Conservation (phyloP, 2,797 vertebrate genomes). For the Esox masquinongy region DNA sequence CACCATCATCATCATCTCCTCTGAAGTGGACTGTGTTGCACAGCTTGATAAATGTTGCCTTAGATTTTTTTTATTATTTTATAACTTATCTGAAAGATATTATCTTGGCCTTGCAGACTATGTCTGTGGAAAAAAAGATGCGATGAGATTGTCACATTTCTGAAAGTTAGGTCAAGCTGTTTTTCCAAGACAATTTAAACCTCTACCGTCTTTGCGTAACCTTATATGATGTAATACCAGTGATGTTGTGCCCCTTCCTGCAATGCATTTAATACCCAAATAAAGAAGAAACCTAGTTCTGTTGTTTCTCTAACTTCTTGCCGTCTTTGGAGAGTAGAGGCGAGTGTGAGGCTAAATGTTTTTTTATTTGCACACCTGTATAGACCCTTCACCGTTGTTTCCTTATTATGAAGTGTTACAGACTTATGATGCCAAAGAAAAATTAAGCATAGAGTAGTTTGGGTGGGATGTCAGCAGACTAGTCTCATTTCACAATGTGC, state of each 20-base stretch:
- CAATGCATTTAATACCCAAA: conserved; percentile 46
- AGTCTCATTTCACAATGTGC: too few species aligned
- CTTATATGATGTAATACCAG: conserved; percentile 27
- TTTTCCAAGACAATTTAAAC: conserved; percentile 40
- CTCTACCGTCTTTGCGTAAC: conserved; percentile 39
- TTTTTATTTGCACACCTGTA: too few species aligned
- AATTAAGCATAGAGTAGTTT: too few species aligned
- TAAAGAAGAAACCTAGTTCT: conserved; percentile 53
- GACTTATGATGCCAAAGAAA: too few species aligned
- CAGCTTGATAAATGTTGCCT: conserved; percentile 67
- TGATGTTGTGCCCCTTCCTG: conserved; percentile 26
- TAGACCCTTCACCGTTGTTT: too few species aligned
- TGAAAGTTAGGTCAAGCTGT: conserved; percentile 54
- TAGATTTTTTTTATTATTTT: conserved; percentile 55
- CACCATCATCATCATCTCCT: conserved; percentile 22
- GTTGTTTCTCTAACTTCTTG: neutral
- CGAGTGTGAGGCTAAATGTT: too few species aligned
- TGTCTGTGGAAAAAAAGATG: conserved; percentile 20
- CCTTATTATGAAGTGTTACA: too few species aligned
- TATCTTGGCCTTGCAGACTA: conserved; percentile 34
- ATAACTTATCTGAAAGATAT: conserved; percentile 42
- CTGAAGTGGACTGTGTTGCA: conserved; percentile 27
- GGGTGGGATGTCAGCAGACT: too few species aligned
- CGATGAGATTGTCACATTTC: conserved; percentile 28
- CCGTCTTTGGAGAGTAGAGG: too few species aligned